Conservation (phyloP, 2,797 vertebrate genomes). For the Kryptopterus vitreolus region DNA sequence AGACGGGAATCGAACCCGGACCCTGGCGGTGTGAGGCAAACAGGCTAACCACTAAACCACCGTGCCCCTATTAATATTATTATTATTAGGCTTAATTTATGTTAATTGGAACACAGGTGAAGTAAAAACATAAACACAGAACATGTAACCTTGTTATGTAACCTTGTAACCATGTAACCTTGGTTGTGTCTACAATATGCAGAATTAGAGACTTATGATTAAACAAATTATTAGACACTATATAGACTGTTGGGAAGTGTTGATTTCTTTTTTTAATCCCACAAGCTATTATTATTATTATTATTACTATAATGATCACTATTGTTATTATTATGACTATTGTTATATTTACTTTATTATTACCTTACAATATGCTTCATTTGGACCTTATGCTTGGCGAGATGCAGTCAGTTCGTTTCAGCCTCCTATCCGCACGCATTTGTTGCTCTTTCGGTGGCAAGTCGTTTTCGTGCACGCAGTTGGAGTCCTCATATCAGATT, state of each 20-base stretch:
- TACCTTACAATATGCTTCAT: background rate
- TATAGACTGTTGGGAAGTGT: background rate
- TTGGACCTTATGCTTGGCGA: background rate
- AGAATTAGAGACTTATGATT: background rate
- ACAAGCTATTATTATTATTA: background rate
- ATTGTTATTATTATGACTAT: background rate
- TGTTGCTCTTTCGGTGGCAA: background rate
- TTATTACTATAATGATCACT: too few relatives aligned
- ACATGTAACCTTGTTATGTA: background rate
- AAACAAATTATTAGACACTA: background rate
- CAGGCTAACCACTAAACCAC: too few relatives aligned
- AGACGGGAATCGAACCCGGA: too few relatives aligned
- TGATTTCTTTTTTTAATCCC: background rate
- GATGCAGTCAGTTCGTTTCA: background rate
- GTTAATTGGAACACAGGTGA: too few relatives aligned
- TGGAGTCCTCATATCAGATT: constrained; percentile 26
- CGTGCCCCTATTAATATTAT: too few relatives aligned
- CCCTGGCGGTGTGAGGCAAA: too few relatives aligned
- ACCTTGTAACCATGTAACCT: too few relatives aligned
- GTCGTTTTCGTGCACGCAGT: constrained; percentile 2
- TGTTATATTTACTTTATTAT: too few relatives aligned
- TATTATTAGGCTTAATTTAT: too few relatives aligned
- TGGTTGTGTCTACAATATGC: background rate
- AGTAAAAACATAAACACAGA: background rate
- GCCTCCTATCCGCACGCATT: background rate